Conservation (phyloP, 2,797 vertebrate species). For the Lophius americanus region DNA sequence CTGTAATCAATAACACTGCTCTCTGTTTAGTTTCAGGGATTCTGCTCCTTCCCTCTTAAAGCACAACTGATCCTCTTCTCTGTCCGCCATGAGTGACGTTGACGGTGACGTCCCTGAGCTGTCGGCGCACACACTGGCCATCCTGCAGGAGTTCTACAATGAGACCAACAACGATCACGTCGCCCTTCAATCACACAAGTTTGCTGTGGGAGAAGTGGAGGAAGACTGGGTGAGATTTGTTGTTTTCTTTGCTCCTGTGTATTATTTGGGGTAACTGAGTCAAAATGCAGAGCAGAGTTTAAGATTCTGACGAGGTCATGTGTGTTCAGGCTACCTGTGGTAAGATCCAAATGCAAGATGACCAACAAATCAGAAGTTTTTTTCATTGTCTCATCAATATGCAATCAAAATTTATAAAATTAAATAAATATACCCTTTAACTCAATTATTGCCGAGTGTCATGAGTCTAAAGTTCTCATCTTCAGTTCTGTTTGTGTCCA, state of each 20-base stretch:
- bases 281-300: not conserved
- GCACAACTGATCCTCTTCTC: not conserved
- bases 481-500: slow-evolving; percentile 2
- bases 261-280: not conserved
- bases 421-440: too few relatives aligned
- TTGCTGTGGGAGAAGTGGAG: slow-evolving; percentile 84
- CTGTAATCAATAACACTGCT: too few relatives aligned
- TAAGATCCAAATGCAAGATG: too few relatives aligned
- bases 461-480: not conserved
- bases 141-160: slow-evolving; percentile 91
- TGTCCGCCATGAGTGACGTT: slow-evolving; percentile 84
- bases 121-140: slow-evolving; percentile 87
- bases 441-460: too few relatives aligned
- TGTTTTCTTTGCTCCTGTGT: not conserved
- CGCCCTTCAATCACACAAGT: slow-evolving; percentile 51
- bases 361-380: too few relatives aligned
- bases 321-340: too few relatives aligned
- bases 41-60: too few relatives aligned
- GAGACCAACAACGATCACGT: slow-evolving; percentile 72
- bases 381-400: too few relatives aligned
- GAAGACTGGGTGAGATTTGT: slow-evolving; percentile 90
- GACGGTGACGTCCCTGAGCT: slow-evolving; percentile 86
- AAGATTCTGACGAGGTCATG: not conserved
- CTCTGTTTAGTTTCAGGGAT: too few relatives aligned
- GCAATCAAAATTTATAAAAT: too few relatives aligned